Percentiles rank a stretch among this genome's conserved stretches.
These are phyloP conservation scores for Chrysemys picta DNA, from an alignment of 2,113 vertebrate species.

Conservation along the genomic window DNA sequence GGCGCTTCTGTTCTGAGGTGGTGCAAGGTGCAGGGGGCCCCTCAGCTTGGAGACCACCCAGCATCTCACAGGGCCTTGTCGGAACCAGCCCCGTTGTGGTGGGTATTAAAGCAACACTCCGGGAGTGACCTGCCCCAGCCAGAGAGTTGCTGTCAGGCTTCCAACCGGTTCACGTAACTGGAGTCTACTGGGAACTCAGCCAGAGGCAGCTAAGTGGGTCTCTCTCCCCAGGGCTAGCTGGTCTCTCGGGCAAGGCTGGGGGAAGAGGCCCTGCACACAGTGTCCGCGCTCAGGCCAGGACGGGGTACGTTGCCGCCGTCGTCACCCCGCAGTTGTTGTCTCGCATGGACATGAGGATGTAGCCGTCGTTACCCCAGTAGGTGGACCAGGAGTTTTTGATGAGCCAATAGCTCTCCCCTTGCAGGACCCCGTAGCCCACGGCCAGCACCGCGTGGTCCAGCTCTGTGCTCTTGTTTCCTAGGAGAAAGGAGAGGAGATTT, in stretches of 20 bases:
- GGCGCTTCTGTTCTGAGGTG: not conserved
- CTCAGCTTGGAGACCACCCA: not conserved
- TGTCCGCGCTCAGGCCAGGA: constrained; percentile 70
- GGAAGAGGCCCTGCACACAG: fast-evolving
- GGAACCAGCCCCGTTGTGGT: not conserved
- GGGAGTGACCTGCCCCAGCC: not conserved
- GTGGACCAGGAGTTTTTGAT: constrained; percentile 88
- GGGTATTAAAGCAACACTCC: not conserved
- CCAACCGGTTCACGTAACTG: not conserved
- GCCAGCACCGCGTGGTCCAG: constrained; percentile 84
- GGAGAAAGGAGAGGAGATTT: not conserved
- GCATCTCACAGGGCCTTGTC: not conserved
- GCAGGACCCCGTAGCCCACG: constrained; percentile 79
- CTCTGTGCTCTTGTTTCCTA: constrained; percentile 76
- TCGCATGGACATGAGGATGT: constrained; percentile 85
- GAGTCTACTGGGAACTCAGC: not conserved
- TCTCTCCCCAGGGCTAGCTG: not conserved
- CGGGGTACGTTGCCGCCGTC: constrained; percentile 82
- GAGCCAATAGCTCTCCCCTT: constrained; percentile 78
- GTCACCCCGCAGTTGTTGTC: constrained; percentile 85
- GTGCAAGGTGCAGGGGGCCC: not conserved
- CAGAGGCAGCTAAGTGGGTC: not conserved
- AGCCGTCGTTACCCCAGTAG: constrained; percentile 84
- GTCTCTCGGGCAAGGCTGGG: not conserved
- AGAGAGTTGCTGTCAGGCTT: not conserved